Evolutionary conservation across 1,140 invertebrate species (phyloP), one percentile per base, ranked within the genome.

Genomic region (Leptoteleia sp.): DNA sequence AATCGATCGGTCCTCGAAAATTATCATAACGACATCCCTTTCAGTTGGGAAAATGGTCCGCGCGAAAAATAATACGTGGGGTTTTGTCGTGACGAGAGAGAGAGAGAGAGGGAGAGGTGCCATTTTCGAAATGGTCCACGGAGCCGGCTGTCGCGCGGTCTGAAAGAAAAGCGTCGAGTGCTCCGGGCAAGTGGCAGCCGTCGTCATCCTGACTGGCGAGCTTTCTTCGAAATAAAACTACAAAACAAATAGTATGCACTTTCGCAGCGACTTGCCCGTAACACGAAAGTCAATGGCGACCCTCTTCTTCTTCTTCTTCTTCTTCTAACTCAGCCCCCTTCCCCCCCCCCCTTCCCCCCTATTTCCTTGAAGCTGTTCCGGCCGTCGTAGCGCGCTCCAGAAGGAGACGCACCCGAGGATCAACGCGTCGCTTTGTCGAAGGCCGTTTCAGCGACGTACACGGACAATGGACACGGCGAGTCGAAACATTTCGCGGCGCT

Each of bases 231-330:
- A 64, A 64, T 50, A 64, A 50, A 64, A 50, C 50, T 64, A 64
- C 45, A 65, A 62, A 48, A 55, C 38, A 67, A 67, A 67, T 67
- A 45, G 62, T 27, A 52, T 54, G 62, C 48, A 67, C 62, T 67
- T 67, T 67, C 19, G 31, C 19, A 52, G 38, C 40, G 40, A 31
- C 62, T 67, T 42, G 29, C 55, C 55, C 19, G 16, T 7, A 43
- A 29, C 15, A 15, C 37, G 48, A 65, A 65, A 65, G 61, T 65
- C 48, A 65, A 65, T 54, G 61, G 43, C n/a, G 37, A 50, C 43
- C n/a, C 33, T 29, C n/a, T 22, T 17, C 13, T 33, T 35, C 25
- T 16, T 33, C 16, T 27, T 8, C n/a, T n/a, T n/a, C n/a, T n/a
- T n/a, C n/a, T n/a, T n/a, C n/a, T n/a, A n/a, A n/a, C n/a, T n/a